Base-by-base conservation (phyloP, 2,113 vertebrate species). In the Phaethornis superciliosus region DNA sequence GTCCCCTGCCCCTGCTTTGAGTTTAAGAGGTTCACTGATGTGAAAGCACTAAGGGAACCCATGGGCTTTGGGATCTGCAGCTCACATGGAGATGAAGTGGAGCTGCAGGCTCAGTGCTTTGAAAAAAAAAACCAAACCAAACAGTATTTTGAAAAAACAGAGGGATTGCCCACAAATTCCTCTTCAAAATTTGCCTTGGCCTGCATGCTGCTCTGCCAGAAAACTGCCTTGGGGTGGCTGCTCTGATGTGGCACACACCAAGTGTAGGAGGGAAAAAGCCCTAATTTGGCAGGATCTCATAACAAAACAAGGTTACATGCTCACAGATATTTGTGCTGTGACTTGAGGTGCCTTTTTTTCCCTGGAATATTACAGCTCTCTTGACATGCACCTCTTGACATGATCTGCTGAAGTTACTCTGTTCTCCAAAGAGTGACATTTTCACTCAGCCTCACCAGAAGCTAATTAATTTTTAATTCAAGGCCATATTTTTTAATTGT, bases 401-500 rank as follows among this genome's bases (percentile, higher is more conserved):
- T 5, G 0, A 7, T 62, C 65, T 63, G 46, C n/a, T 55, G 40
- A 60, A 27, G 10, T 68, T 37, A 4, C 47, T 72, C 13, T 30
- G 7, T 30, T 55, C 54, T 17, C 19, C 59, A 14, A 40, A 40
- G 40, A 10, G 7, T 69, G 20, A 21, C 12, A 5, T 44, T 96
- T 77, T 69, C 64, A 35, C 54, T 76, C 51, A 35, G 40, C 32
- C 3, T 81, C 55, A 3, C 56, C 23, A 32, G 30, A 78, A 54
- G 49, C 51, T 47, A 35, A 19, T 30, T 51, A 2, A 0, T 4
- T 37, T 83, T 91, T 72, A 5, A 46, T 72, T 63, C 12, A 55
- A 13, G 46, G 24, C 33, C 19, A 0, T 9, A 0, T 9, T 63
- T 75, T 37, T 69, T 4, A 54, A 4, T 54, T 47, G 2, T 11